phyloP scores from a whole-genome alignment of 2,888 invertebrate genomes.

The Sturmia bella region DNA sequence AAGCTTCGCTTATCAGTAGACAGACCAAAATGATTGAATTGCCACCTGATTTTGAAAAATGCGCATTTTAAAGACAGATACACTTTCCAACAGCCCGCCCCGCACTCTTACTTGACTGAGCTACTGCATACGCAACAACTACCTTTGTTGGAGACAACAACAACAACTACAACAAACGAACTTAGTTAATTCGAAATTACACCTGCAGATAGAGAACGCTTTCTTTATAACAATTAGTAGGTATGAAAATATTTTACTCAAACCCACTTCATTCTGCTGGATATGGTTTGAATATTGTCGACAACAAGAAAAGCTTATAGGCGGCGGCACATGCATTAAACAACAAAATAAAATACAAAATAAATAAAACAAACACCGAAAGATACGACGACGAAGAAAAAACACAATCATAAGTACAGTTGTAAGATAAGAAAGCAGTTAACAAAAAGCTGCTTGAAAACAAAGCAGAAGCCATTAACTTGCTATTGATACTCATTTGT shows the following conservation, averaged over 20 bases:
- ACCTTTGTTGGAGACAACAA: slow-evolving; percentile 25
- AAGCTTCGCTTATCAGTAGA: slow-evolving; percentile 66
- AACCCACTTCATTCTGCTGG: background rate
- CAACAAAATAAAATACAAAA: background rate
- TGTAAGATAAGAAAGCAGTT: slow-evolving; percentile 57
- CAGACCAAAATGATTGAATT: slow-evolving; percentile 23
- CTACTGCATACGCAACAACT: too few species aligned
- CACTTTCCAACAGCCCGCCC: slow-evolving; percentile 1
- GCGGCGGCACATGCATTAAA: background rate
- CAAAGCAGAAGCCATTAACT: slow-evolving; percentile 37
- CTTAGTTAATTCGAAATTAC: slow-evolving; percentile 39
- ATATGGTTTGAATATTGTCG: background rate
- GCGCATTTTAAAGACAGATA: slow-evolving; percentile 28
- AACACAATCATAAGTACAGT: slow-evolving; percentile 45
- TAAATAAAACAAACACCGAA: background rate
- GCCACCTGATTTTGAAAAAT: slow-evolving; percentile 53
- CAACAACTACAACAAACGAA: background rate
- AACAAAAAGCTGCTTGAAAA: slow-evolving; percentile 32
- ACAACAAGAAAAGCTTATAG: slow-evolving; percentile 63
- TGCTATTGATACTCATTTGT: slow-evolving; percentile 43
- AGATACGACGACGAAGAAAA: background rate
- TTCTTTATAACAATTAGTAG: slow-evolving; percentile 42
- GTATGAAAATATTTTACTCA: background rate
- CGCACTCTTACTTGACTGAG: background rate
- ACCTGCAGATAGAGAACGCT: background rate